Percentiles rank a stretch among this genome's conserved stretches.
Evolutionary conservation across 2,113 vertebrate species (phyloP).

Genomic region (Perca fluviatilis): DNA sequence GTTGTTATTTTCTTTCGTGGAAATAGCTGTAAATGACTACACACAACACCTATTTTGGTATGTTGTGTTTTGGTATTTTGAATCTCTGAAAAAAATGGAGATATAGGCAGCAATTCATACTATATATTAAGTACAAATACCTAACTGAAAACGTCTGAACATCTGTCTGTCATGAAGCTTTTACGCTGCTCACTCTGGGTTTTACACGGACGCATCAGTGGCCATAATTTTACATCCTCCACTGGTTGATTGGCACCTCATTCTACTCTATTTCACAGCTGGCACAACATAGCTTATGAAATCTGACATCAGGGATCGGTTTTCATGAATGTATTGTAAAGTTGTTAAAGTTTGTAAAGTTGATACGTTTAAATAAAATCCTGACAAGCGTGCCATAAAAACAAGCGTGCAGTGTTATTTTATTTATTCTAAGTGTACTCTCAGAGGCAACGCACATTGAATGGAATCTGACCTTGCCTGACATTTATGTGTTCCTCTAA

Average conservation of each 20-base stretch:
- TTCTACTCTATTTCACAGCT: constrained; percentile 24
- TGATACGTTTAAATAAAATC: not conserved
- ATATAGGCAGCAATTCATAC: not conserved
- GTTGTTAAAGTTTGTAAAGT: constrained; percentile 20
- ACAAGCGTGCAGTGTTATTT: constrained; percentile 24
- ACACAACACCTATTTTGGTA: not conserved
- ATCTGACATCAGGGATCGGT: constrained; percentile 3
- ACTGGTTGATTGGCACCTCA: constrained; percentile 25
- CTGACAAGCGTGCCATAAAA: constrained; percentile 9
- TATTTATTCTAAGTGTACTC: not conserved
- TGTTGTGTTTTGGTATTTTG: not conserved
- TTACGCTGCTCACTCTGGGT: constrained; percentile 11
- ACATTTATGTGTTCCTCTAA: not conserved
- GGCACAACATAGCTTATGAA: constrained; percentile 25
- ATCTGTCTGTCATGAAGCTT: constrained; percentile 2
- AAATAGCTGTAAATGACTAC: not conserved
- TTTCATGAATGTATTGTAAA: constrained; percentile 2
- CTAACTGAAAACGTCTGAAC: not conserved
- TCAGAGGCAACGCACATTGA: constrained; percentile 14
- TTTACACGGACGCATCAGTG: constrained; percentile 9
- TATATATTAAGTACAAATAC: not conserved
- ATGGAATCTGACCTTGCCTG: constrained; percentile 32
- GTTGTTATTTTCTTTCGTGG: not conserved
- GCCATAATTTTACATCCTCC: constrained; percentile 20
- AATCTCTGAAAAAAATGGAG: not conserved